These are phyloP conservation scores for Diachrysia chrysitis DNA, from an alignment of 2,888 invertebrate species.

Conservation along the genomic window DNA sequence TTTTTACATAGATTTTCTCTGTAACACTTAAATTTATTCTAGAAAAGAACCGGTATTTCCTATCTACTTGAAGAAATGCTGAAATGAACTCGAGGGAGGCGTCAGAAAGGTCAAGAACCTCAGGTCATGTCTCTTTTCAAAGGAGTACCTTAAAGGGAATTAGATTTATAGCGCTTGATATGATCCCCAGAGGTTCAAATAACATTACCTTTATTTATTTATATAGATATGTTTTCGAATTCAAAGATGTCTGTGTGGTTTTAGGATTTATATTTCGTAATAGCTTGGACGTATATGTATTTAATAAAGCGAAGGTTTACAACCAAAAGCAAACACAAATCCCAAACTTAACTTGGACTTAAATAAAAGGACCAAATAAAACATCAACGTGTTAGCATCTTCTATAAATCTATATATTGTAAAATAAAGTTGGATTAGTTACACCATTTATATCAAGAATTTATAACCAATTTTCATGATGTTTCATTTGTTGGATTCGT, in stretches of 20 bases:
- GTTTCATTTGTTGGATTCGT: too few relatives aligned
- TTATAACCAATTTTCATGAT: too few relatives aligned
- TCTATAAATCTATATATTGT: too few relatives aligned
- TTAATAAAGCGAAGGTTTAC: too few relatives aligned
- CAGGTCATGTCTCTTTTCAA: neutral
- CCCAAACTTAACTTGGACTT: too few relatives aligned
- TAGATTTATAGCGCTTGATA: slow-evolving; percentile 4
- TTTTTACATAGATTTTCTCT: too few relatives aligned
- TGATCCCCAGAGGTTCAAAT: neutral
- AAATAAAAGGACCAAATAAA: too few relatives aligned
- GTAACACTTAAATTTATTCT: neutral
- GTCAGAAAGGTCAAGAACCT: slow-evolving; percentile 4
- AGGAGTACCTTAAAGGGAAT: slow-evolving; percentile 4
- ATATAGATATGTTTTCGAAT: neutral
- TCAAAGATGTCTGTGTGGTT: neutral
- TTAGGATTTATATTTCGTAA: neutral
- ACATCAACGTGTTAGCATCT: too few relatives aligned
- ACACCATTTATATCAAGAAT: too few relatives aligned
- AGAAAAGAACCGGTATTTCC: neutral
- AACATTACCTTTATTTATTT: slow-evolving; percentile 1
- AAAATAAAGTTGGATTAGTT: too few relatives aligned
- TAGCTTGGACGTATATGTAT: too few relatives aligned
- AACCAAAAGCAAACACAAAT: too few relatives aligned
- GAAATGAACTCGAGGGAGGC: neutral
- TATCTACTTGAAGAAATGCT: slow-evolving; percentile 4